Evolutionary conservation across 1,140 invertebrate genomes (phyloP).

Genomic region (Meteorus sp.): DNA sequence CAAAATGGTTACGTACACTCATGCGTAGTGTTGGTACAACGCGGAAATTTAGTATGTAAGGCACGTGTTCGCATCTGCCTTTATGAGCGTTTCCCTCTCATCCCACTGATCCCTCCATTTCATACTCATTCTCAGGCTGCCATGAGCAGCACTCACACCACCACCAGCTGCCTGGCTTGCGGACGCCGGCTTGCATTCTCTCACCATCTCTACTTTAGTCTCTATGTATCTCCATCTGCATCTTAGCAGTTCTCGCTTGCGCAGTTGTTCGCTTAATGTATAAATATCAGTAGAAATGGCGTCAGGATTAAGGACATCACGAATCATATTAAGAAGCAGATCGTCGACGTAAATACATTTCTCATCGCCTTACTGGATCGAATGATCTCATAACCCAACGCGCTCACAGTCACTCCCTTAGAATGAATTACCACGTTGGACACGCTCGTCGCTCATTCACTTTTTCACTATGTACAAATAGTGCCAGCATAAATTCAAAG

Average conservation of each 20-base stretch:
- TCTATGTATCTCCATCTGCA: background rate
- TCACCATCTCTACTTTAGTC: background rate
- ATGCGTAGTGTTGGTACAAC: slow-evolving; percentile 32
- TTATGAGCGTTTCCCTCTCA: slow-evolving; percentile 56
- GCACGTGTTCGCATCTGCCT: slow-evolving; percentile 56
- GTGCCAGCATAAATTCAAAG: background rate
- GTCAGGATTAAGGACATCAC: slow-evolving; percentile 10
- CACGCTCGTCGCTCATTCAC: slow-evolving; percentile 1
- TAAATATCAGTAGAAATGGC: background rate
- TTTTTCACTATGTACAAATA: background rate
- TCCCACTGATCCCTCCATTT: slow-evolving; percentile 48
- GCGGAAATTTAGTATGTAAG: slow-evolving; percentile 52
- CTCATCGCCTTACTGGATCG: slow-evolving; percentile 8
- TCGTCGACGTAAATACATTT: background rate
- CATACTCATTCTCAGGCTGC: slow-evolving; percentile 48
- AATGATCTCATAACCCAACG: slow-evolving; percentile 16
- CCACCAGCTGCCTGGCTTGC: background rate
- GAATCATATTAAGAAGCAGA: slow-evolving; percentile 24
- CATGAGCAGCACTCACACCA: slow-evolving; percentile 22
- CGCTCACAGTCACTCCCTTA: background rate
- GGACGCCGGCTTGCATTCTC: background rate
- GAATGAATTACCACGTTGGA: slow-evolving; percentile 5
- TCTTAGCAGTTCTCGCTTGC: background rate
- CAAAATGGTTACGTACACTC: slow-evolving; percentile 17
- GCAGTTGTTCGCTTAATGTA: background rate